Evolutionary conservation across 2,797 vertebrate species (phyloP), one percentile per base, ranked within the genome.

Genomic region (Neomorphus geoffroyi): DNA sequence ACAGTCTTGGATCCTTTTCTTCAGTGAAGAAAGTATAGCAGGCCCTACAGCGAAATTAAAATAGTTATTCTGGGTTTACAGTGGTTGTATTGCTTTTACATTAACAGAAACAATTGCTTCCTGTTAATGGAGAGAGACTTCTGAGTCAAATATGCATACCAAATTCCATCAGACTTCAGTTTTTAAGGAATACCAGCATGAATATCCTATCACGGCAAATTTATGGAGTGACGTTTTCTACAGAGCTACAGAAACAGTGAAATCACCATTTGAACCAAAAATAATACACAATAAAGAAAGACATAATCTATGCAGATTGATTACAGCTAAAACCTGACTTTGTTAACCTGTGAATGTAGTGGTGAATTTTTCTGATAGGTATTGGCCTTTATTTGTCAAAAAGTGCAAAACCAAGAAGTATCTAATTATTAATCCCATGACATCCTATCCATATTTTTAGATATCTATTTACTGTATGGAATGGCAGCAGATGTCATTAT

Each of bases 91-190:
- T 64, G 24, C 45, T 86, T 64, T 39, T 54, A 72, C 65, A 61
- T 50, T 53, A 65, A 19, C 14, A 69, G 50, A 70, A 92, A 50
- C 3, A 5, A 18, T 37, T 58, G 11, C 6, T 60, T 64, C 22
- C n/a, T n/a, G 2, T 67, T 92, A 51, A 51, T n/a, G 19, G 66
- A 50, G 75, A 37, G 35, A 50, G 27, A 46, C 9, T 45, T 46
- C 48, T 17, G 18, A 9, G 7, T 71, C 30, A 64, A 64, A 43
- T 35, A n/a, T 2, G 6, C 1, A 0, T 32, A 3, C 5, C 6
- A 23, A 64, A 57, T 82, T 69, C 41, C 37, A 37, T 12, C 22
- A 9, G 22, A 32, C 22, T 46, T 71, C 43, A 53, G 33, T 53
- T 24, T 79, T 72, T 65, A 45, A 79, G 10, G 37, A 57, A 81